These are phyloP conservation scores for Eledone cirrhosa DNA, from an alignment of 2,888 invertebrate genomes.

Conservation along the genomic window DNA sequence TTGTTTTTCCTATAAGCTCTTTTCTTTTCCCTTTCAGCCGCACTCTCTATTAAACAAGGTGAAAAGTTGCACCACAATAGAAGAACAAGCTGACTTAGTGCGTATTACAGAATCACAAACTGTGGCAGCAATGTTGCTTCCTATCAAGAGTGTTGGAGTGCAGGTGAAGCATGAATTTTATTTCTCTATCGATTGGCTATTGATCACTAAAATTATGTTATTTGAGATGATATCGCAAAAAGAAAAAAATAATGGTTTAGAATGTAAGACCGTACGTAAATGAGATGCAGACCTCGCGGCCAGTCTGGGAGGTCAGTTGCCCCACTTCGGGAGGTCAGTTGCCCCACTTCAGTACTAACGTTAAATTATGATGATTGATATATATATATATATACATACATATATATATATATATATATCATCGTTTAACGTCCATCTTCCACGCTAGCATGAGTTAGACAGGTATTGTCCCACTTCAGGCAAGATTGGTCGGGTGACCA, in stretches of 20 bases:
- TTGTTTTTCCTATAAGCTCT: neutral
- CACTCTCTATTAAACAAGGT: slow-evolving; percentile 88
- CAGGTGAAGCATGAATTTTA: slow-evolving; percentile 74
- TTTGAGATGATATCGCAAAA: neutral
- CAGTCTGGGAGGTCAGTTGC: too few relatives aligned
- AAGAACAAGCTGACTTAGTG: slow-evolving; percentile 54
- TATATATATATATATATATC: too few relatives aligned
- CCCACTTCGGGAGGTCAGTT: too few relatives aligned
- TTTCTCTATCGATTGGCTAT: neutral
- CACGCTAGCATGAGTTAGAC: too few relatives aligned
- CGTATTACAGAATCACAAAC: slow-evolving; percentile 46
- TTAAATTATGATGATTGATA: too few relatives aligned
- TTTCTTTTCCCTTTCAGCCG: slow-evolving; percentile 69
- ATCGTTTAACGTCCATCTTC: too few relatives aligned
- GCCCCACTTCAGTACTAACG: too few relatives aligned
- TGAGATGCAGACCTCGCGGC: too few relatives aligned
- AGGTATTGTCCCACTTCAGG: too few relatives aligned
- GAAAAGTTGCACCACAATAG: slow-evolving; percentile 67
- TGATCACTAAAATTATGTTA: neutral
- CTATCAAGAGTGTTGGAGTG: slow-evolving; percentile 95
- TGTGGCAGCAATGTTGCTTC: slow-evolving; percentile 75
- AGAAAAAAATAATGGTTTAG: neutral
- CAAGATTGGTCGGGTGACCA: too few relatives aligned
- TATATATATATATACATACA: too few relatives aligned
- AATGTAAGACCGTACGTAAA: neutral